Base-by-base conservation (phyloP, 2,888 invertebrate genomes). In the Ecliptopera silaceata region DNA sequence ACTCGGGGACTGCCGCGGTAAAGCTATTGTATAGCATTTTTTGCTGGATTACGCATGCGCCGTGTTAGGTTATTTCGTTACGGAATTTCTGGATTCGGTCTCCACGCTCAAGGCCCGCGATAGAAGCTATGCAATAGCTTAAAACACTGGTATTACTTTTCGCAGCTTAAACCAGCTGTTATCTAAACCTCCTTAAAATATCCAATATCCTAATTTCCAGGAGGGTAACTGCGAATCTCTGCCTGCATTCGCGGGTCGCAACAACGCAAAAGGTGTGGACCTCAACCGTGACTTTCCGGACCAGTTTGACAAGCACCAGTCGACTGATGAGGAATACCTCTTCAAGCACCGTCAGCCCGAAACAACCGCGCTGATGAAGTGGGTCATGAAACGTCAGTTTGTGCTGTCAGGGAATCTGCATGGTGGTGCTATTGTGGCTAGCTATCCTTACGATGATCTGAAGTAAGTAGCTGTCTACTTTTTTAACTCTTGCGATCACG, bases 381-480 rank as follows among this genome's bases (percentile, higher is more conserved):
- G 98, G 98, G 95, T 98, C 41, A 89, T 94, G 51, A 93, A 93
- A 10, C 94, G 96, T 71, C 97, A 97, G 51, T 99, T 98, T 80
- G 98, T 98, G 29, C 91, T 98, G 45, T 98, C 98, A 0, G 98
- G 96, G 1, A 99, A 98, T 84, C 92, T 98, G 45, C 98, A 98
- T 80, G 98, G 98, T n/a, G 98, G 98, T 2, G 97, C 99, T 31
- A 93, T 99, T 0, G 99, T 99, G 1, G 99, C 98, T 48, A 99
- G 99, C 82, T 99, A 99, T 87, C 99, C 99, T 0, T 99, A 94
- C 77, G 99, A 98, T 84, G 95, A 97, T 81, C 95, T 95, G 12
- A 92, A 92, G 96, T 96, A 88, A 86, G 79, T 72, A n/a, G n/a
- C n/a, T n/a, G n/a, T n/a, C n/a, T n/a, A n/a, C n/a, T n/a, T n/a